phyloP scores from a whole-genome alignment of 23 tunicate genomes.

The Ascidia mentula region DNA sequence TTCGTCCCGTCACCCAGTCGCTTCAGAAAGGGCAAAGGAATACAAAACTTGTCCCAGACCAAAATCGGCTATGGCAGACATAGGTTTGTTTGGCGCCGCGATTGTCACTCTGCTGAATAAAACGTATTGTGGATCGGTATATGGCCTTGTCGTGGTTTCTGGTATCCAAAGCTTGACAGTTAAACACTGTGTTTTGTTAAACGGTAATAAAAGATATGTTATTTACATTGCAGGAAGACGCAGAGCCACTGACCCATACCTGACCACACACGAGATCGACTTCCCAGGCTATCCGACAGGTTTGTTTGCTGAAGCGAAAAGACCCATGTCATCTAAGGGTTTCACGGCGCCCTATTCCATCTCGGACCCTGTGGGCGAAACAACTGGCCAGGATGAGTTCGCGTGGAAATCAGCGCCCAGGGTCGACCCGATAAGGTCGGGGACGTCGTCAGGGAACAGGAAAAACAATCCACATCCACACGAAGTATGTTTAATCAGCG shows the following conservation, averaged over 20 bases:
- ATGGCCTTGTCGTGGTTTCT: too few species aligned
- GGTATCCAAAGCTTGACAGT: too few species aligned
- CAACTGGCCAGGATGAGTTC: slow-evolving; percentile 65
- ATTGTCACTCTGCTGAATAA: not conserved
- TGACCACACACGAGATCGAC: slow-evolving; percentile 72
- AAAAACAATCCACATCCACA: slow-evolving; percentile 93
- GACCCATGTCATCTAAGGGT: slow-evolving; percentile 86
- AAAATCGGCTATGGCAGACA: slow-evolving; percentile 89
- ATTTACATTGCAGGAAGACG: slow-evolving; percentile 23
- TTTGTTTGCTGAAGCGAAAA: slow-evolving; percentile 64
- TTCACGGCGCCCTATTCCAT: slow-evolving; percentile 42
- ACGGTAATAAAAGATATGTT: too few species aligned
- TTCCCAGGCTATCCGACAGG: slow-evolving; percentile 68
- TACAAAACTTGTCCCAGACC: slow-evolving; percentile 46
- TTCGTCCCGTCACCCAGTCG: not conserved
- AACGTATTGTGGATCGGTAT: not conserved
- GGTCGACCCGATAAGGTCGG: slow-evolving; percentile 77
- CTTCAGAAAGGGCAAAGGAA: not conserved
- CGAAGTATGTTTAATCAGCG: slow-evolving; percentile 21
- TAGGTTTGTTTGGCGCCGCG: slow-evolving; percentile 37
- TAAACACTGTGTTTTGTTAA: not conserved
- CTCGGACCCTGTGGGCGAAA: slow-evolving; percentile 29
- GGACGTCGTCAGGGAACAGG: slow-evolving; percentile 82
- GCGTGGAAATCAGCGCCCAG: slow-evolving; percentile 51
- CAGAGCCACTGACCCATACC: slow-evolving; percentile 63